These are phyloP conservation scores for Cladopsammia gracilis DNA, from an alignment of 64 coral and sea anemone genomes.

Conservation along the genomic window DNA sequence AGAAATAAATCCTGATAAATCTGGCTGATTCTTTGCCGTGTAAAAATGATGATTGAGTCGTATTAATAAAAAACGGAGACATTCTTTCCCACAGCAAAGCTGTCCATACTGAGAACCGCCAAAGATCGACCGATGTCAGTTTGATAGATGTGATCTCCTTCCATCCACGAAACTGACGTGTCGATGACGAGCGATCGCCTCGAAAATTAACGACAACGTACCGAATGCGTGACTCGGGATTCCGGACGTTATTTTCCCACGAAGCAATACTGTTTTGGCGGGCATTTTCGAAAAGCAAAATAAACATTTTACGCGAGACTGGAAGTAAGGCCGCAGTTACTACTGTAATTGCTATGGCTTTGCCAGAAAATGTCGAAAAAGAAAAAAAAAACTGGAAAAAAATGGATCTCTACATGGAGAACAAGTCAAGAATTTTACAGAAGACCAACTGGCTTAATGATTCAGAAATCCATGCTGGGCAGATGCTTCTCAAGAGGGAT, in stretches of 20 bases:
- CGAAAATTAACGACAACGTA: background rate
- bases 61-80: too few relatives aligned
- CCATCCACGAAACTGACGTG: constrained; percentile 16
- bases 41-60: too few relatives aligned
- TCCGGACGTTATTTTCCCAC: constrained; percentile 2
- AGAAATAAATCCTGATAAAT: too few relatives aligned
- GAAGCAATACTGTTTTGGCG: constrained; percentile 14
- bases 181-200: background rate
- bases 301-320: background rate
- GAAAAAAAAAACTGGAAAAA: too few relatives aligned
- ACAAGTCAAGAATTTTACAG: too few relatives aligned
- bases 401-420: too few relatives aligned
- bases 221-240: background rate
- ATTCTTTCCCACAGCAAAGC: too few relatives aligned
- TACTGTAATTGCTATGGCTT: background rate
- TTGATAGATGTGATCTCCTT: background rate
- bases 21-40: too few relatives aligned
- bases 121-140: constrained; percentile 8
- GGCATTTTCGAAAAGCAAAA: constrained; percentile 10
- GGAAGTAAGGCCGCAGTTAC: background rate
- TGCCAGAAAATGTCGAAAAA: background rate
- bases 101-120: too few relatives aligned
- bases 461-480: too few relatives aligned
- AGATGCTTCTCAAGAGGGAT: too few relatives aligned
- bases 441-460: too few relatives aligned